Evolutionary conservation across 2,113 vertebrate species (phyloP).

Genomic region (Nyctibius bracteatus): DNA sequence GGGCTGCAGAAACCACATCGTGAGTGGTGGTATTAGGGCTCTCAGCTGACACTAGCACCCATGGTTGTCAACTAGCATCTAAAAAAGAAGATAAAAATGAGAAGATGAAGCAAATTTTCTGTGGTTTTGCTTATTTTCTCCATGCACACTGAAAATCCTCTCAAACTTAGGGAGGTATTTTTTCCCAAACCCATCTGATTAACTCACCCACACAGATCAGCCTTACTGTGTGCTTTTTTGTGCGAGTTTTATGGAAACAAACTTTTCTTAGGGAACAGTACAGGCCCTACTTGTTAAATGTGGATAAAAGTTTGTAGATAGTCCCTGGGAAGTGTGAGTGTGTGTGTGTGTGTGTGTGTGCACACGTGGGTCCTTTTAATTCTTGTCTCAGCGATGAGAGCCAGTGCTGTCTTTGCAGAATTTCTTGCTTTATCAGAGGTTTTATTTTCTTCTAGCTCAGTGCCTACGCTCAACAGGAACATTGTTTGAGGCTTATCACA

Average conservation of each 20-base stretch:
- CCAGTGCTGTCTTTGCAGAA: constrained; percentile 30
- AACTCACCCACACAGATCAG: not conserved
- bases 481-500: constrained; percentile 38
- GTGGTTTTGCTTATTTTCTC: not conserved
- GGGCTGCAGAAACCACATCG: not conserved
- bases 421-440: constrained; percentile 42
- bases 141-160: not conserved
- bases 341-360: not conserved
- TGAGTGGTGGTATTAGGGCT: not conserved
- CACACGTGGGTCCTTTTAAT: not conserved
- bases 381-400: constrained; percentile 7
- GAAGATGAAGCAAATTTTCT: not conserved
- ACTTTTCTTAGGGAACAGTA: not conserved
- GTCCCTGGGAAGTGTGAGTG: not conserved
- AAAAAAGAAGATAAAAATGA: not conserved
- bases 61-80: not conserved
- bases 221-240: not conserved
- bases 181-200: not conserved
- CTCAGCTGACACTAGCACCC: not conserved
- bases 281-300: not conserved
- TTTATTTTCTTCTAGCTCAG: constrained; percentile 19
- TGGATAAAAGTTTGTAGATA: not conserved
- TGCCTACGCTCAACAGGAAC: not conserved
- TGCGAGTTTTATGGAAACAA: not conserved
- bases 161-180: not conserved